Conservation (phyloP, 2,888 invertebrate genomes). For the Drosophila affinis region DNA sequence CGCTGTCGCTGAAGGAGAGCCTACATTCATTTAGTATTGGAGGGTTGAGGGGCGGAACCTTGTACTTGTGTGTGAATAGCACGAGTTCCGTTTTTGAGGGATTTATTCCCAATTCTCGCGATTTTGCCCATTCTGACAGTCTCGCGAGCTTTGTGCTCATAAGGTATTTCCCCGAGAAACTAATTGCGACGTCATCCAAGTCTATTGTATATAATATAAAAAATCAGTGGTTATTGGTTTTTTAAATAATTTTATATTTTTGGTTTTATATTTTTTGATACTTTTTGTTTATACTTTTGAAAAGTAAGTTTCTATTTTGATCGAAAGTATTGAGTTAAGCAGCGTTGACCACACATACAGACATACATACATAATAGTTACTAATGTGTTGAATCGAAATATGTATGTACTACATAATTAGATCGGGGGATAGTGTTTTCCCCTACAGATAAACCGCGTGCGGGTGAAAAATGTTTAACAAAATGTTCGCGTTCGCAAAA, state of each 20-base stretch:
- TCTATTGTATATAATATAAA: not conserved
- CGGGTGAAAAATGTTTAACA: slow-evolving; percentile 52
- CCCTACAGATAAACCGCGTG: slow-evolving; percentile 43
- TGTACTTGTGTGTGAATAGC: too few species aligned
- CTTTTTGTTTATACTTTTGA: slow-evolving; percentile 65
- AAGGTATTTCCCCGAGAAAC: too few species aligned
- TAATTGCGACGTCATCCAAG: too few species aligned
- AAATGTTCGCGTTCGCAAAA: slow-evolving; percentile 40
- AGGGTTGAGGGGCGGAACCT: too few species aligned
- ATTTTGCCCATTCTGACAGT: too few species aligned
- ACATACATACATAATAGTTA: slow-evolving; percentile 20
- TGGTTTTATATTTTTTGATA: slow-evolving; percentile 43
- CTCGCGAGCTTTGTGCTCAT: too few species aligned
- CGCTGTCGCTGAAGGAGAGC: too few species aligned
- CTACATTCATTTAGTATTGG: too few species aligned
- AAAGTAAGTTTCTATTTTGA: slow-evolving; percentile 67
- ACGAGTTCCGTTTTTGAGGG: too few species aligned
- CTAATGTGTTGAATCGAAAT: slow-evolving; percentile 35
- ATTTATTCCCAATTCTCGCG: too few species aligned
- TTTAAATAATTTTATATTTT: slow-evolving; percentile 63
- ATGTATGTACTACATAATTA: slow-evolving; percentile 35
- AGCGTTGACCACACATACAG: slow-evolving; percentile 54
- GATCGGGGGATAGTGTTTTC: slow-evolving; percentile 32
- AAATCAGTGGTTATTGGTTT: not conserved
- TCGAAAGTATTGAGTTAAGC: slow-evolving; percentile 60